phyloP scores from a whole-genome alignment of 2,888 invertebrate species.

The Tryphoninae sp. region DNA sequence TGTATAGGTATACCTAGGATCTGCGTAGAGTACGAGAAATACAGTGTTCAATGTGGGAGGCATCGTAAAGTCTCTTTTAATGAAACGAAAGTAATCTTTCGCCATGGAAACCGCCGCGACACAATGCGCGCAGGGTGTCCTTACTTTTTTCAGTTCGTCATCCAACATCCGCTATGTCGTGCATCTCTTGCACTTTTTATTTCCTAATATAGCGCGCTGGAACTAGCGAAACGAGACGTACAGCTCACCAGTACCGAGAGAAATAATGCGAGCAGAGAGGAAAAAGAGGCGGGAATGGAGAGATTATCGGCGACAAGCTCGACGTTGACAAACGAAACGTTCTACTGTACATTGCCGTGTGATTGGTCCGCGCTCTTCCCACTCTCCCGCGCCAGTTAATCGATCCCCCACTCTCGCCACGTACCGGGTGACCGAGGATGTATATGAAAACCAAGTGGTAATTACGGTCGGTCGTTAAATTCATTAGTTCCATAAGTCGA shows the following conservation, averaged over 20 bases:
- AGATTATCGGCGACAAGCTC: neutral
- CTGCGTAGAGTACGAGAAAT: too few species aligned
- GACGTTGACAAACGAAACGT: neutral
- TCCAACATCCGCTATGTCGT: neutral
- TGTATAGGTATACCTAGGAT: conserved; percentile 15
- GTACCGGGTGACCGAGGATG: neutral
- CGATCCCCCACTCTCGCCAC: neutral
- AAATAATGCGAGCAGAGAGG: neutral
- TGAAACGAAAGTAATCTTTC: conserved; percentile 52
- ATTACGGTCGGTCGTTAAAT: conserved; percentile 58
- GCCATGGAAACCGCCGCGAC: neutral
- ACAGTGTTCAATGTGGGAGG: neutral
- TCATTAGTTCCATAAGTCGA: conserved; percentile 49
- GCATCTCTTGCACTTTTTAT: neutral
- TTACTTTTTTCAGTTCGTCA: neutral
- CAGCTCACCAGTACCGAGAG: neutral
- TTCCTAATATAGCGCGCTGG: neutral
- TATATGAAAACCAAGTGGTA: conserved; percentile 43
- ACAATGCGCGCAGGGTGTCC: neutral
- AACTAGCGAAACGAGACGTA: neutral
- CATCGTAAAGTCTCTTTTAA: conserved; percentile 52
- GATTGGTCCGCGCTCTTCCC: neutral
- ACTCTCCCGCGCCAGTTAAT: neutral
- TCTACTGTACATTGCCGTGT: neutral
- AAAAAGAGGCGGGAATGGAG: neutral